Evolutionary conservation across 2,888 invertebrate genomes (phyloP).

Genomic region (Troglohyphantes excavatus): DNA sequence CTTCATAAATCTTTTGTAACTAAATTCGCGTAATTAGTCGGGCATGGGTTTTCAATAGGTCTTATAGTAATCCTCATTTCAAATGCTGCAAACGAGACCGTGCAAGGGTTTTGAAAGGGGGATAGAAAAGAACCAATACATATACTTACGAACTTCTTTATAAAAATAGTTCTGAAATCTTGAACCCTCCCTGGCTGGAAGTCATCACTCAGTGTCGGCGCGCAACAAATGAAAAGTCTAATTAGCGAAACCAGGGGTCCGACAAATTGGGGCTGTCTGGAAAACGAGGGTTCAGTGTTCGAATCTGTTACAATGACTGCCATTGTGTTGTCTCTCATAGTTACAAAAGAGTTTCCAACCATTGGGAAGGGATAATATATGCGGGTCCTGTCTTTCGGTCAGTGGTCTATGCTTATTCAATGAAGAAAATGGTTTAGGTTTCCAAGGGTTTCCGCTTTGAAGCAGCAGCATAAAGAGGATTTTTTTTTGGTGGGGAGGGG

Average conservation of each 20-base stretch:
- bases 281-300: conserved; percentile 51
- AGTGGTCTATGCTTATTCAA: conserved; percentile 49
- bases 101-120: no score
- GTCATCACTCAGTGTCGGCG: not conserved
- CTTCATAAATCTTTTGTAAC: no score
- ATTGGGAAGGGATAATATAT: conserved; percentile 45
- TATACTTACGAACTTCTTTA: no score
- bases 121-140: no score
- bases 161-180: not conserved
- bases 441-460: conserved; percentile 38
- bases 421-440: conserved; percentile 27
- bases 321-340: conserved; percentile 33
- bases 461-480: not conserved
- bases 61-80: no score
- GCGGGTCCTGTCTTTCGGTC: conserved; percentile 48
- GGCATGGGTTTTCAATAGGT: no score
- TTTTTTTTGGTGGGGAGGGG: not conserved
- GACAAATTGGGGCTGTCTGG: conserved; percentile 65
- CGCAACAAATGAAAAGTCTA: conserved; percentile 14
- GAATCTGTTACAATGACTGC: conserved; percentile 25
- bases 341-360: conserved; percentile 44
- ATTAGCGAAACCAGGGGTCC: conserved; percentile 51
- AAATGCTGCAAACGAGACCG: no score
- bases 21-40: no score
- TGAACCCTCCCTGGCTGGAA: not conserved